Percentiles rank a stretch among this genome's conserved stretches.
Conservation (phyloP, 2,113 vertebrate genomes). For the Hystrix cristata region DNA sequence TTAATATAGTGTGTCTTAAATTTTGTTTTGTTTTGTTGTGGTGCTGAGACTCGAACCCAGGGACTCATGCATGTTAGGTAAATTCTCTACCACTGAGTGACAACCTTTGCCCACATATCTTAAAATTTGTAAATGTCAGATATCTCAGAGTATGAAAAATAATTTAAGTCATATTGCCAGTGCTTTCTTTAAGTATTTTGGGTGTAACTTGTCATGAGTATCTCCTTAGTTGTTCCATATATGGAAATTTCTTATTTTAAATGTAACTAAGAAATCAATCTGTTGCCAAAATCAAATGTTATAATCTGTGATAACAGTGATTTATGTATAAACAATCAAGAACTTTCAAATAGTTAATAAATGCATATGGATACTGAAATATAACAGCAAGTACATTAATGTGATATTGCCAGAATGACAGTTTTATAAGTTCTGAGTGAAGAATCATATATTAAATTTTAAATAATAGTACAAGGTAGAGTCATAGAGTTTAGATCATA, state of each 20-base stretch:
- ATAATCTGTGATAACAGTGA: not conserved
- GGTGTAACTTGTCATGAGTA: not conserved
- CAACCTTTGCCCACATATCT: not conserved
- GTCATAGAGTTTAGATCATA: not conserved
- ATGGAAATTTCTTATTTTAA: not conserved
- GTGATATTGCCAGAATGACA: not conserved
- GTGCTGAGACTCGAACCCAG: not conserved
- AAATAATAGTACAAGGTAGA: not conserved
- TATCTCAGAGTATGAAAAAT: not conserved
- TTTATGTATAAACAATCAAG: not conserved
- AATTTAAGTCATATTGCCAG: not conserved
- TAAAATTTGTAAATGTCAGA: not conserved
- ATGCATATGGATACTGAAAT: not conserved
- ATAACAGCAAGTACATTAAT: not conserved
- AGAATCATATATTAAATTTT: not conserved
- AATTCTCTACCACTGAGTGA: not conserved
- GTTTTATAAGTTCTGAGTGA: not conserved
- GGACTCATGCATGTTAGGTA: fast-evolving
- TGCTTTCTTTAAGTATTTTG: not conserved
- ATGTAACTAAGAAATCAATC: not conserved
- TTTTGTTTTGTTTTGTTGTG: not conserved
- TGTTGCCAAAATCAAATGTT: not conserved
- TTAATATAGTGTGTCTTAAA: not conserved
- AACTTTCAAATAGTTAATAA: not conserved
- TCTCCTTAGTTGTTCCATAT: not conserved